Conservation (phyloP, 2,797 vertebrate genomes). For the Enteromius mattozi region DNA sequence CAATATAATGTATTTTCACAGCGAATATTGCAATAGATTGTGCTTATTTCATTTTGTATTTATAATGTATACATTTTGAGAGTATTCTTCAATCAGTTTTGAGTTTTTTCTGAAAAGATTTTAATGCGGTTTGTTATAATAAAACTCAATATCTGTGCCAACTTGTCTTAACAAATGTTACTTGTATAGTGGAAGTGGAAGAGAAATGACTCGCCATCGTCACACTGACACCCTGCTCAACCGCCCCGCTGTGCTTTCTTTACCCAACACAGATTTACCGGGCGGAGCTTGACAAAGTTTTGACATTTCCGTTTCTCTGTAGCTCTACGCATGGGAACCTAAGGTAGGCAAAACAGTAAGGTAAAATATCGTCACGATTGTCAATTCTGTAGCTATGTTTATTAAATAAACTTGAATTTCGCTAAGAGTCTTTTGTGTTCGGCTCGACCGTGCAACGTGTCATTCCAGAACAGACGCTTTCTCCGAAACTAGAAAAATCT, state of each 20-base stretch:
- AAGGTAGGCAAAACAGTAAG: slow-evolving; percentile 5
- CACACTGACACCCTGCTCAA: background rate
- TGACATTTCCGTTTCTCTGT: background rate
- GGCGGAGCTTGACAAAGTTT: slow-evolving; percentile 41
- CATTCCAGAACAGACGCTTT: background rate
- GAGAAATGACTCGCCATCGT: background rate
- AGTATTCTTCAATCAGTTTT: background rate
- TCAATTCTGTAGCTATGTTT: background rate
- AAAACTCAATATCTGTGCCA: background rate
- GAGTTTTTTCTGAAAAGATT: background rate
- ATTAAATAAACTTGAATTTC: background rate
- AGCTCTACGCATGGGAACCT: background rate
- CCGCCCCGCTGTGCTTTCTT: background rate
- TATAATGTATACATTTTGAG: background rate
- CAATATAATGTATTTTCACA: background rate
- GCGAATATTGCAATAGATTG: background rate
- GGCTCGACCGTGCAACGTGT: background rate
- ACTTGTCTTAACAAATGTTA: background rate
- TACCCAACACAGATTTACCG: background rate
- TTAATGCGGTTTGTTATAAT: background rate
- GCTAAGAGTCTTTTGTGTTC: background rate
- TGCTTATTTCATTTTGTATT: background rate
- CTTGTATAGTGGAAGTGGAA: background rate
- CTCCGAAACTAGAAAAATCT: background rate
- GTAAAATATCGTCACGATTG: background rate